Conservation (phyloP, 2,888 invertebrate genomes). For the Parnassius orleans region DNA sequence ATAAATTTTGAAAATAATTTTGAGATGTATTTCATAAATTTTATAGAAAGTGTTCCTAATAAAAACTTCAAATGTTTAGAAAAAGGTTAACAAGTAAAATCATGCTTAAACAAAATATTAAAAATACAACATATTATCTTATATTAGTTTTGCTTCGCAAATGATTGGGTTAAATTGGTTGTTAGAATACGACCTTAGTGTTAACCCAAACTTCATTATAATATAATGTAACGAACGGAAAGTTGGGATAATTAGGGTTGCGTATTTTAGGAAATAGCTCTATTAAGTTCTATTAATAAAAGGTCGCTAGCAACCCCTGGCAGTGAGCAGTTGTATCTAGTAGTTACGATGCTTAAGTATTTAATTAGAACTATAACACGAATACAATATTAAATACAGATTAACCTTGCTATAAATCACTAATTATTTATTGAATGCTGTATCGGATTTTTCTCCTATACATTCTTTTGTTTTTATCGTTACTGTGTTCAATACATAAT, state of each 20-base stretch:
- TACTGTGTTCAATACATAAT: constrained; percentile 29
- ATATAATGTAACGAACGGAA: constrained; percentile 12
- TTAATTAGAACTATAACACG: constrained; percentile 9
- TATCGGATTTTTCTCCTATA: background rate
- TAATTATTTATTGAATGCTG: background rate
- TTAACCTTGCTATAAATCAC: no score
- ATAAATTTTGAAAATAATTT: no score
- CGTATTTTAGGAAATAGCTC: constrained; percentile 18
- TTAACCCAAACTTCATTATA: constrained; percentile 2
- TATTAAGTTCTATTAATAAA: constrained; percentile 23
- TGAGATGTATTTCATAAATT: no score
- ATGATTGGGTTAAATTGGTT: background rate
- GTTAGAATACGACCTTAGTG: background rate
- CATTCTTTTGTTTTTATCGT: constrained; percentile 8
- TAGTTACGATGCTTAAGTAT: constrained; percentile 12
- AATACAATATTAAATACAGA: no score
- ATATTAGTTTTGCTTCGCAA: no score
- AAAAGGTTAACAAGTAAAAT: no score
- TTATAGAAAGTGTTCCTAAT: no score
- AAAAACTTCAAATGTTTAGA: no score
- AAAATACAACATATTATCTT: no score
- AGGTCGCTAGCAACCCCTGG: constrained; percentile 16
- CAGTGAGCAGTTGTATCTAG: constrained; percentile 7
- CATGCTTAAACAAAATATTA: no score
- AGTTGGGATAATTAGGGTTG: constrained; percentile 14